Conservation (phyloP, 2,113 vertebrate genomes). For the Hippopotamus amphibius region DNA sequence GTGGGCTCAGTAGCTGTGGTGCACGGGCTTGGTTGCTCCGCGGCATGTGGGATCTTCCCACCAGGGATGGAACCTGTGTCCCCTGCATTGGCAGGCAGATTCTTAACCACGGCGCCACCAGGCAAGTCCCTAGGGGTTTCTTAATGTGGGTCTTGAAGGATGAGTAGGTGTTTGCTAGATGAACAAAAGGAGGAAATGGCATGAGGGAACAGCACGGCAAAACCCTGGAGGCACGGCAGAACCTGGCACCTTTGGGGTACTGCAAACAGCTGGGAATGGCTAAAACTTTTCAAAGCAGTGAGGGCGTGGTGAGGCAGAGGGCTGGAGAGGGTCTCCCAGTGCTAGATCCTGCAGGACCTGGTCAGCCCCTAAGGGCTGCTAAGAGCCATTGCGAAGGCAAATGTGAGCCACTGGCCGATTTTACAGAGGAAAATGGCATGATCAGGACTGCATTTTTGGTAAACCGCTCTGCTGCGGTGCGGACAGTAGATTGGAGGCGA, state of each 20-base stretch:
- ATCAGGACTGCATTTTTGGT: background rate
- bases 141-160: background rate
- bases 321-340: background rate
- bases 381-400: background rate
- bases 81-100: too few relatives aligned
- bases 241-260: background rate
- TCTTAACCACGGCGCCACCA: too few relatives aligned
- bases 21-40: too few relatives aligned
- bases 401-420: background rate
- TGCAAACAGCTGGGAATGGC: background rate
- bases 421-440: background rate
- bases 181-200: background rate
- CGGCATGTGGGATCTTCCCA: too few relatives aligned
- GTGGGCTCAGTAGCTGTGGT: too few relatives aligned
- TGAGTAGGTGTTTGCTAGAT: background rate
- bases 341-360: background rate
- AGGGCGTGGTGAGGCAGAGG: background rate
- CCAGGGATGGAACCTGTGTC: too few relatives aligned
- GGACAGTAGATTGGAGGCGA: background rate
- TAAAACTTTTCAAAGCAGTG: background rate
- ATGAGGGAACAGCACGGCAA: background rate
- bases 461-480: background rate
- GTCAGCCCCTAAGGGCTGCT: background rate
- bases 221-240: background rate
- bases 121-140: background rate